A percentile compares a stretch with the other conserved stretches of the same genome.
phyloP scores from a whole-genome alignment of 2,888 invertebrate species.

The Ferdinandea cuprea region DNA sequence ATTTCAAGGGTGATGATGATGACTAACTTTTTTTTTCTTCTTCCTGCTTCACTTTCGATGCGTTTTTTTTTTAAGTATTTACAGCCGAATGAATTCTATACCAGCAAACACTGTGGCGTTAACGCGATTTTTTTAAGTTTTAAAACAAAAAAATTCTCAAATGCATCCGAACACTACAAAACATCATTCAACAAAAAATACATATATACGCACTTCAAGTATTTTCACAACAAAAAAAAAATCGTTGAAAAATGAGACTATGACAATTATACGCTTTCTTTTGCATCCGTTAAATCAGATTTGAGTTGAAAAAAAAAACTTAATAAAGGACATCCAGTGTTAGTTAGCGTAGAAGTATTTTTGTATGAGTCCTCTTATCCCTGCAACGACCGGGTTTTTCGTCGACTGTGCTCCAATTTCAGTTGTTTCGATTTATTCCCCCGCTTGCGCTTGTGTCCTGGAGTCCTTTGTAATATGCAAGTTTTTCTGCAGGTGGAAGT shows the following conservation, averaged over 20 bases:
- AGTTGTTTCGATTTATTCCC: conserved; percentile 7
- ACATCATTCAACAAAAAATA: not conserved
- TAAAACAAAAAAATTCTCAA: conserved; percentile 7
- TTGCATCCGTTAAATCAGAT: conserved; percentile 13
- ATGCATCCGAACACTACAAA: conserved; percentile 1
- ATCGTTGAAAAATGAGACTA: not conserved
- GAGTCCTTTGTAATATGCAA: conserved; percentile 23
- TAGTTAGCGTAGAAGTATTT: not conserved
- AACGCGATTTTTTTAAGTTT: conserved; percentile 35
- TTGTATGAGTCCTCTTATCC: conserved; percentile 27
- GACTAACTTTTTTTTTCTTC: conserved; percentile 11
- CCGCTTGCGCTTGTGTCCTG: conserved; percentile 26
- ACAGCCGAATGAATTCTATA: not conserved
- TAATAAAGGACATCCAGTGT: conserved; percentile 29
- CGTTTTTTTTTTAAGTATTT: not conserved
- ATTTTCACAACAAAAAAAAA: not conserved
- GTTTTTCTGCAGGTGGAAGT: conserved; percentile 27
- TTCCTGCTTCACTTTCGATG: no score
- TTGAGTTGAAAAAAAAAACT: not conserved
- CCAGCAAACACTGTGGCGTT: conserved; percentile 31
- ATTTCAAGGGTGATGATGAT: conserved; percentile 46
- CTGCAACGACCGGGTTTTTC: not conserved
- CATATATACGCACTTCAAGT: not conserved
- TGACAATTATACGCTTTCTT: not conserved
- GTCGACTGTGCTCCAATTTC: conserved; percentile 36